Evolutionary conservation across 2,113 vertebrate species (phyloP), one percentile per base, ranked within the genome.

Genomic region (Cygnus atratus): DNA sequence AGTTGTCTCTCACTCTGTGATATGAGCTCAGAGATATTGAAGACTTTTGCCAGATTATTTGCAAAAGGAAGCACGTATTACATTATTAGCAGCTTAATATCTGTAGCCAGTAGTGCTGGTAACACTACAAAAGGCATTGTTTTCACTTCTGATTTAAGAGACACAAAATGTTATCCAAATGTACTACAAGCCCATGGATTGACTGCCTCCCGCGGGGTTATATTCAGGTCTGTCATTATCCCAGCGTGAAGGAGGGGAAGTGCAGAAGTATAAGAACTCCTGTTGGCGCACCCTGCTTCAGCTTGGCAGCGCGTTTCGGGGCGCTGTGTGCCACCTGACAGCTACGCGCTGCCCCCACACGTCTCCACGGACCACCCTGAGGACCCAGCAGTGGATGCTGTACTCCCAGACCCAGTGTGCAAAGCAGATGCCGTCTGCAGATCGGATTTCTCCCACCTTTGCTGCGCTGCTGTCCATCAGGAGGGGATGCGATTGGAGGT

Each of bases 221-320:
- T 13, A 43, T 17, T 67, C 12, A 6, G 52, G 6, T 54, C 61
- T 24, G 4, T 26, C 4, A 0, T 22, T 12, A 55, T 31, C 31
- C 24, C 28, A 9, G 33, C 3, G 1, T 5, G n/a, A 58, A 66
- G 10, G 21, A 33, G 6, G 4, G 33, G 6, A 79, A 63, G 28
- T 0, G 44, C 18, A 24, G 52, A 66, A 17, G 5, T 3, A 43
- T 0, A 33, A 43, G 19, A 7, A 19, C 25, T 43, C 10, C 17
- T 1, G 6, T 12, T 9, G 13, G 20, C 13, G 26, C 5, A 0
- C 20, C 26, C 48, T 12, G 19, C 28, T 24, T 22, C 37, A n/a
- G 25, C 22, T 50, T 24, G 48, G 48, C 22, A 13, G 48, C 6
- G 12, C 7, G 48, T 50, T 50, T 50, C 48, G 9, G 14, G 35